Percentiles rank a stretch among this genome's conserved stretches.
phyloP scores from a whole-genome alignment of 2,113 vertebrate species.

The Odocoileus hemionus region DNA sequence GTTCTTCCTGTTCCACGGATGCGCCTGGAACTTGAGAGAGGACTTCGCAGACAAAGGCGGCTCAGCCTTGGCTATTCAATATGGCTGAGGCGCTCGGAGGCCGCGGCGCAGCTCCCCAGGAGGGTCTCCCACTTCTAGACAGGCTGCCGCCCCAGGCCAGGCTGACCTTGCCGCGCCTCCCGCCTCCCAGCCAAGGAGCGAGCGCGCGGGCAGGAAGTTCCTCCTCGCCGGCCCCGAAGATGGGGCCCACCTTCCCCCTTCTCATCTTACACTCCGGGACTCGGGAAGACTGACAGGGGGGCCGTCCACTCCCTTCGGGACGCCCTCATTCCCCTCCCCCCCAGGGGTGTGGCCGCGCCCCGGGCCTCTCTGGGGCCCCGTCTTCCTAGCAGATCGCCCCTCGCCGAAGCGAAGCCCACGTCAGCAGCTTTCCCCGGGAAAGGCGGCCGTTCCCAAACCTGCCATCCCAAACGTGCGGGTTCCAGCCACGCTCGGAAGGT shows the following conservation, averaged over 20 bases:
- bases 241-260: conserved; percentile 54
- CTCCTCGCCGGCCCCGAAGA: neutral
- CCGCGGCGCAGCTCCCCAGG: neutral
- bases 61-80: conserved; percentile 3
- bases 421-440: neutral
- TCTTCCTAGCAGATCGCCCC: neutral
- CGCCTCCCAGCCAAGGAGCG: neutral
- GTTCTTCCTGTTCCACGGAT: neutral
- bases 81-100: conserved; percentile 47
- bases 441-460: neutral
- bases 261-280: conserved; percentile 50
- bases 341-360: conserved; percentile 52
- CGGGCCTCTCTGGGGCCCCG: neutral
- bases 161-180: conserved; percentile 38
- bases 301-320: conserved; percentile 55
- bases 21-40: neutral
- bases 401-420: neutral
- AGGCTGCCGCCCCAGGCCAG: neutral
- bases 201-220: conserved; percentile 30
- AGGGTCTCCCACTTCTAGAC: conserved; percentile 58
- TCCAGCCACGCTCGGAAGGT: neutral
- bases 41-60: conserved; percentile 44
- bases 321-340: neutral
- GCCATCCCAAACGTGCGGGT: neutral
- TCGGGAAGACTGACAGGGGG: conserved; percentile 59